Conservation (phyloP, 1,140 invertebrate genomes). For the Acyrthosiphon pisum region DNA sequence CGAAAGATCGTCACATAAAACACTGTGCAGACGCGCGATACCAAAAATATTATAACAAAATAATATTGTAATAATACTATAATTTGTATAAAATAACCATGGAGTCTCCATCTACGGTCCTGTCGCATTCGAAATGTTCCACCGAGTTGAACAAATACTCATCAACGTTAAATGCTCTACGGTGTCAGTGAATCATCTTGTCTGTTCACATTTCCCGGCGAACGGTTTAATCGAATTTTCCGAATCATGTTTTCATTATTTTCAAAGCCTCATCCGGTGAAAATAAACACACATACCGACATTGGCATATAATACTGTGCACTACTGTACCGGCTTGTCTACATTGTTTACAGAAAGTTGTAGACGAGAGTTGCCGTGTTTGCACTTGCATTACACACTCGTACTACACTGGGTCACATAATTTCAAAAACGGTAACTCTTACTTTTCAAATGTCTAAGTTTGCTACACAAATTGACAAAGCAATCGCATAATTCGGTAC, state of each 20-base stretch:
- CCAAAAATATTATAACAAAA: too few species aligned
- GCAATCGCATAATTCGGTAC: neutral
- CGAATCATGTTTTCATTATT: neutral
- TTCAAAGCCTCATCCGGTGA: neutral
- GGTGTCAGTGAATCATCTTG: neutral
- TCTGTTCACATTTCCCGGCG: neutral
- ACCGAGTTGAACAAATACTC: neutral
- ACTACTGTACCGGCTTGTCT: neutral
- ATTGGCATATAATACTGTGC: neutral
- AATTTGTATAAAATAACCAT: neutral
- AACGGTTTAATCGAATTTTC: neutral
- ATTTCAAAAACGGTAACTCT: conserved; percentile 11
- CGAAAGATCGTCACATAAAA: neutral
- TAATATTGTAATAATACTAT: neutral
- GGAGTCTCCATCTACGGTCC: neutral
- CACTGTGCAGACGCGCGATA: neutral
- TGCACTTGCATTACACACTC: neutral
- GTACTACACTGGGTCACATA: neutral
- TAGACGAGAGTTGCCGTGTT: neutral
- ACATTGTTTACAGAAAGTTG: neutral
- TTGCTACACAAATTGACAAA: neutral
- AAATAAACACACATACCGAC: neutral
- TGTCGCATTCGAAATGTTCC: neutral
- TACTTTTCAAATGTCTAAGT: neutral
- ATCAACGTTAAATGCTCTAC: neutral